These are phyloP conservation scores for Parnassius apollo DNA, from an alignment of 2,888 invertebrate species.

Conservation along the genomic window DNA sequence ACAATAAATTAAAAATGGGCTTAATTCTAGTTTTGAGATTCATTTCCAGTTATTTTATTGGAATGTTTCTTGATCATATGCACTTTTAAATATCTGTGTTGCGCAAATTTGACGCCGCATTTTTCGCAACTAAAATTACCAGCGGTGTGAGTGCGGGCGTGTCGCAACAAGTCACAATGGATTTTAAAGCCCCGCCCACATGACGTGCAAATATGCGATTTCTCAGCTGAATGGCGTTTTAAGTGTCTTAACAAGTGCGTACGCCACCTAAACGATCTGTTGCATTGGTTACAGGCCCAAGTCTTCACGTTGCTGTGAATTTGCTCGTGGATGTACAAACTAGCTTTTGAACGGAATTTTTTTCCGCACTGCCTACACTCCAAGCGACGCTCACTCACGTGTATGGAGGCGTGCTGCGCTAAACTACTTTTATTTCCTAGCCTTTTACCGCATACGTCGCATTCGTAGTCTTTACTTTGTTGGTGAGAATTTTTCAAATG, in stretches of 20 bases:
- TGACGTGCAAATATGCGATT: conserved; percentile 59
- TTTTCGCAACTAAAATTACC: conserved; percentile 61
- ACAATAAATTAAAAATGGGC: not conserved
- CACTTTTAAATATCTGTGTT: conserved; percentile 75
- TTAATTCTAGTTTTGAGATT: not conserved
- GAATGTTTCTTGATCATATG: conserved; percentile 63
- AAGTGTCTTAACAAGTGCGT: conserved; percentile 67
- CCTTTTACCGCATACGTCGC: conserved; percentile 68
- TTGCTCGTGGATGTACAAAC: conserved; percentile 73
- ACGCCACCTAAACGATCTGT: conserved; percentile 67
- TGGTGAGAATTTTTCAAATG: conserved; percentile 76
- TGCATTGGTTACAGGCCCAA: conserved; percentile 51
- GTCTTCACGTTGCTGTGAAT: conserved; percentile 60
- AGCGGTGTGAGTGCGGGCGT: conserved; percentile 69
- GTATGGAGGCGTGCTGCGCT: conserved; percentile 66
- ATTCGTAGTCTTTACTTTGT: conserved; percentile 65
- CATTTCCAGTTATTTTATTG: not conserved
- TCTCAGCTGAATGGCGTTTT: conserved; percentile 61
- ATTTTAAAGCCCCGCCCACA: conserved; percentile 75
- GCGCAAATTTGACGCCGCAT: conserved; percentile 72
- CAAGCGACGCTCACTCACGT: conserved; percentile 62
- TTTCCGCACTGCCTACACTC: conserved; percentile 73
- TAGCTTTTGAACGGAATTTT: conserved; percentile 68
- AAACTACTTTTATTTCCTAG: conserved; percentile 71
- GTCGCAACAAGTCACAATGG: conserved; percentile 71